Evolutionary conservation across 2,113 vertebrate species (phyloP), one percentile per base, ranked within the genome.

Genomic region (Triplophysa rosa): DNA sequence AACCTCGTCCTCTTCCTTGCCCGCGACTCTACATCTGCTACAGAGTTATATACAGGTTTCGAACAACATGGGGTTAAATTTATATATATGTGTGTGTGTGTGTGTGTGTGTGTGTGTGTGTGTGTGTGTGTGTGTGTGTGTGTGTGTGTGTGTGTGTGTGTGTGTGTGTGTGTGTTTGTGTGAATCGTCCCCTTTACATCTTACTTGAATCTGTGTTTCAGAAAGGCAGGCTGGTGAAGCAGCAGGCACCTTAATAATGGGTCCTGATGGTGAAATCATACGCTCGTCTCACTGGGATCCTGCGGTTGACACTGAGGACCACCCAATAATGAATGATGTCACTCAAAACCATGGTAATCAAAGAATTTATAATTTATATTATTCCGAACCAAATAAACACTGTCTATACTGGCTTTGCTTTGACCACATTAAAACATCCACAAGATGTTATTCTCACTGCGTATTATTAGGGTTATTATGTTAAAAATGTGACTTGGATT

Each of bases 241-340:
- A 1, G 66, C 82, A 45, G 91, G 90, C 61, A 86, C 87, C 78
- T 71, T 92, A 79, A 88, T 92, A 54, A 81, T 87, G 79, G 85
- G 82, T 86, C 92, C 92, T 76, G 89, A 91, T 81, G 91, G 91
- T 64, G 85, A 92, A 85, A 91, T 88, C 11, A 79, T 92, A 40
- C 87, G 81, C 68, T 87, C 88, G 8, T 91, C 91, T 12, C 76
- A 92, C 72, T 84, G 81, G 37, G 86, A 84, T 66, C 59, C 84
- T 24, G 10, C 69, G 56, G 72, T 67, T 16, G 74, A 80, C 62
- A 21, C 58, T 4, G 80, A 74, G 71, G 78, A 88, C 26, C 40
- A 59, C 33, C 21, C 67, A 59, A 74, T 58, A n/a, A 37, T 56
- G 56, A 83, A 85, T 42, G 79, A 85, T 10, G 80, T 77, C 71